These are phyloP conservation scores for Plotosus lineatus DNA, from an alignment of 2,113 vertebrate species.

Conservation along the genomic window DNA sequence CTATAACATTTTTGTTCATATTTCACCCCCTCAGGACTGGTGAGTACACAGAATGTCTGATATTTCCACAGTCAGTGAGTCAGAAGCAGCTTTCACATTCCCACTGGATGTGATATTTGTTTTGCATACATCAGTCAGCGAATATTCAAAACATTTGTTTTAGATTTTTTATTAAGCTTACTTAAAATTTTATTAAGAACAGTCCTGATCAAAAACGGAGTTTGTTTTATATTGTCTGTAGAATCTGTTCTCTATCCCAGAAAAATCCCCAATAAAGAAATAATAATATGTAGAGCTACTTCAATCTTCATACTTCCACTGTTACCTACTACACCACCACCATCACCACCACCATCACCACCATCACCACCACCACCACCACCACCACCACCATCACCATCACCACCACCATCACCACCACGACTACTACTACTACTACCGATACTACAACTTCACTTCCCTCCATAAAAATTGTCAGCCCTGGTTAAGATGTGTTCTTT, in stretches of 20 bases:
- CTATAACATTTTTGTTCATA: slow-evolving; percentile 37
- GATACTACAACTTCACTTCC: too few species aligned
- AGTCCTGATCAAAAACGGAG: background rate
- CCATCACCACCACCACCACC: too few species aligned
- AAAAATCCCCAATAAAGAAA: background rate
- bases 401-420: too few species aligned
- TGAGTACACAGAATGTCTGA: background rate
- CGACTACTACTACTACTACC: too few species aligned
- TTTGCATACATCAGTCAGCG: slow-evolving; percentile 1
- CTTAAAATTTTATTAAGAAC: background rate
- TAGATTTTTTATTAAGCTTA: background rate
- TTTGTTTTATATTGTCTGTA: background rate
- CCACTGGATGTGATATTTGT: background rate
- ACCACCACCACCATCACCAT: too few species aligned
- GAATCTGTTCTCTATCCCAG: background rate
- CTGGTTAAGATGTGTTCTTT: too few species aligned
- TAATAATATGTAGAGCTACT: background rate
- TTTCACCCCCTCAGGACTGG: slow-evolving; percentile 12
- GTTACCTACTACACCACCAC: too few species aligned
- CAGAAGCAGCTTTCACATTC: slow-evolving; percentile 21
- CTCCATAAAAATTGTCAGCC: too few species aligned
- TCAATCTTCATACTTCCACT: background rate
- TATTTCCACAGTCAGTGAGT: slow-evolving; percentile 15
- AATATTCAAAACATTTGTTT: background rate
- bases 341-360: too few species aligned